A percentile compares a stretch with the other conserved stretches of the same genome.
phyloP scores from a whole-genome alignment of 2,888 invertebrate genomes.

The Unio pictorum region DNA sequence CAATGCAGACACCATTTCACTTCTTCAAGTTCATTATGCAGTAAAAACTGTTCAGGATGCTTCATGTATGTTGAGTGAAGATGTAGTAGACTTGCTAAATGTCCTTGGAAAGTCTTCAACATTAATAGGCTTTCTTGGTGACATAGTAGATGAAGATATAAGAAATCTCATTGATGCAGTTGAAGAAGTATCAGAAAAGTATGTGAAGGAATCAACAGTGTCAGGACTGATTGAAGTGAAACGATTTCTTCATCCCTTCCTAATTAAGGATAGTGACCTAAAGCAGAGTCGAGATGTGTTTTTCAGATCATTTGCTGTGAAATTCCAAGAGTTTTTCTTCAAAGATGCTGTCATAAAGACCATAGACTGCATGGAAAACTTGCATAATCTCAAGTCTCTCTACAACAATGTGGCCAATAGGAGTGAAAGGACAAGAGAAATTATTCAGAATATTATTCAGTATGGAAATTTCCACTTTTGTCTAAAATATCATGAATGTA shows the following conservation, averaged over 20 bases:
- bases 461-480: slow-evolving; percentile 28
- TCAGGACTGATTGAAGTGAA: slow-evolving; percentile 42
- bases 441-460: slow-evolving; percentile 27
- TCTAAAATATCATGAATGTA: slow-evolving; percentile 10
- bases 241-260: slow-evolving; percentile 30
- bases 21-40: slow-evolving; percentile 14
- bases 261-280: slow-evolving; percentile 5
- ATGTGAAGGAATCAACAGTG: slow-evolving; percentile 42
- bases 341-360: slow-evolving; percentile 25
- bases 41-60: slow-evolving; percentile 18
- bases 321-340: not conserved
- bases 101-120: slow-evolving; percentile 16
- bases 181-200: slow-evolving; percentile 48
- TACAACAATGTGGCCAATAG: slow-evolving; percentile 46
- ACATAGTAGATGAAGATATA: slow-evolving; percentile 39
- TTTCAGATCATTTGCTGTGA: too few species aligned
- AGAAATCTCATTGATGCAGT: slow-evolving; percentile 48
- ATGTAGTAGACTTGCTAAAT: slow-evolving; percentile 18
- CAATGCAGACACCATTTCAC: slow-evolving; percentile 4
- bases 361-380: slow-evolving; percentile 28
- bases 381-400: slow-evolving; percentile 36
- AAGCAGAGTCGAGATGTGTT: not conserved
- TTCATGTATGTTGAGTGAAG: slow-evolving; percentile 8
- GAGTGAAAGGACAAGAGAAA: slow-evolving; percentile 40
- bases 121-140: slow-evolving; percentile 30